phyloP scores from a whole-genome alignment of 1,140 invertebrate genomes.

The Heliconius hermathena region DNA sequence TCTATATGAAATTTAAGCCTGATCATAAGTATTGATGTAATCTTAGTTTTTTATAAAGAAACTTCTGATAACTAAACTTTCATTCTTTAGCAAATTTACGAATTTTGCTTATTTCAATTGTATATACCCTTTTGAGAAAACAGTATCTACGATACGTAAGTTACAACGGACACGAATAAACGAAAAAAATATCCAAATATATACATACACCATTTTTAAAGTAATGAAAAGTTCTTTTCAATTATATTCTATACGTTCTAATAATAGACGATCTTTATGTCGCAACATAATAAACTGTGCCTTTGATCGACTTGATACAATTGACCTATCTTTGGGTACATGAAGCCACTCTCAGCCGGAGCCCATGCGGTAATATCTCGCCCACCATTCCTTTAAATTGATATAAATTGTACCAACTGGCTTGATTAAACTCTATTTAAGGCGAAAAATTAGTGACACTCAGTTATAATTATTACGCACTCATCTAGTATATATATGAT shows the following conservation, averaged over 20 bases:
- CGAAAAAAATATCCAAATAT: background rate
- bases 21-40: background rate
- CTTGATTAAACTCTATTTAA: constrained; percentile 66
- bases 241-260: background rate
- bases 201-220: background rate
- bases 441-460: constrained; percentile 29
- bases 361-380: constrained; percentile 47
- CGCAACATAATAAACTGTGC: background rate
- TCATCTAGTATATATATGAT: background rate
- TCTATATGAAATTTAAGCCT: background rate
- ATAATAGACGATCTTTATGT: constrained; percentile 8
- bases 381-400: constrained; percentile 60
- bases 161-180: background rate
- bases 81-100: too few relatives aligned
- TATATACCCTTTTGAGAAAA: background rate
- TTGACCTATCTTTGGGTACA: constrained; percentile 49
- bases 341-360: constrained; percentile 45
- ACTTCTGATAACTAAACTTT: too few relatives aligned
- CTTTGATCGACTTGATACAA: constrained; percentile 38
- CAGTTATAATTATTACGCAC: background rate
- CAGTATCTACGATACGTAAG: background rate
- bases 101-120: too few relatives aligned
- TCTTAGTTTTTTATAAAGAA: too few relatives aligned
- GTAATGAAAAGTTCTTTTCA: background rate
- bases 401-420: constrained; percentile 59